Evolutionary conservation across 2,888 invertebrate genomes (phyloP).

Genomic region (Cactoblastis cactorum): DNA sequence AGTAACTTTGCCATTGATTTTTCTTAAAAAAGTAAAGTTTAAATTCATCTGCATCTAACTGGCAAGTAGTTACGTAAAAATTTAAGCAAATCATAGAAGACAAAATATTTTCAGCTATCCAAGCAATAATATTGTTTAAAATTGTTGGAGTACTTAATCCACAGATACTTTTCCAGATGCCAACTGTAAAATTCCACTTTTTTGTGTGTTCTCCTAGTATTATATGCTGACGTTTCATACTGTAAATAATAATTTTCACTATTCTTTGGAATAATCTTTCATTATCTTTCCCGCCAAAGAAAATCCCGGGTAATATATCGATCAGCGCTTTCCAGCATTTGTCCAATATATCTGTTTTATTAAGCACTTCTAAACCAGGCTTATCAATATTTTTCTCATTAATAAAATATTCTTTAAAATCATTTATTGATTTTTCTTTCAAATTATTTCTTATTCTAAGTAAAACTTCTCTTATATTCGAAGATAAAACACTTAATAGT

Average conservation of each 20-base stretch:
- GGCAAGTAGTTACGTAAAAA: constrained; percentile 67
- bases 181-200: constrained; percentile 50
- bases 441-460: constrained; percentile 42
- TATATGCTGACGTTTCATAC: constrained; percentile 63
- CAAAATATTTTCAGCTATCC: constrained; percentile 54
- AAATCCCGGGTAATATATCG: constrained; percentile 50
- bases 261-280: constrained; percentile 48
- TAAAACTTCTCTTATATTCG: constrained; percentile 36
- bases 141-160: constrained; percentile 25
- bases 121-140: constrained; percentile 39
- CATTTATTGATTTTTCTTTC: constrained; percentile 36
- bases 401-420: constrained; percentile 51
- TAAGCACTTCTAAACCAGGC: constrained; percentile 33
- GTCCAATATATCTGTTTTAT: constrained; percentile 45
- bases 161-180: constrained; percentile 43
- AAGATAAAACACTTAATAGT: constrained; percentile 35
- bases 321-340: constrained; percentile 42
- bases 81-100: constrained; percentile 60
- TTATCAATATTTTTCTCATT: constrained; percentile 15
- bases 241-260: constrained; percentile 43
- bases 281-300: constrained; percentile 55
- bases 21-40: constrained; percentile 67
- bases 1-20: constrained; percentile 67
- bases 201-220: constrained; percentile 34
- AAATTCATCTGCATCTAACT: constrained; percentile 61